phyloP scores from a whole-genome alignment of 2,888 invertebrate genomes.

The Antheraea assamensis region DNA sequence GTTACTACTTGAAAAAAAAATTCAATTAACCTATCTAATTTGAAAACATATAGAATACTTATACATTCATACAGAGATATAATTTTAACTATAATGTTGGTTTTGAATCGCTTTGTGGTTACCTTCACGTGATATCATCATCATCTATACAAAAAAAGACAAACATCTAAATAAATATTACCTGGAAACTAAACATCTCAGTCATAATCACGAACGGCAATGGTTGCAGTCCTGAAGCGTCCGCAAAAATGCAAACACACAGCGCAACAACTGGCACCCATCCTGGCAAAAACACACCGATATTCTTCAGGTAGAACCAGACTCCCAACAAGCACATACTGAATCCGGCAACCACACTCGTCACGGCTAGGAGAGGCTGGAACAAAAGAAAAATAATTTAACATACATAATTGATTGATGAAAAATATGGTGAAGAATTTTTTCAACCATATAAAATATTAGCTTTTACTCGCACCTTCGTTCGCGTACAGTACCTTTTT shows the following conservation, averaged over 20 bases:
- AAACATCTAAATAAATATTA: constrained; percentile 30
- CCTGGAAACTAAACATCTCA: constrained; percentile 77
- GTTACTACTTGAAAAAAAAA: too few relatives aligned
- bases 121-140: too few relatives aligned
- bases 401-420: too few relatives aligned
- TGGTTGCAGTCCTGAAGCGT: constrained; percentile 71
- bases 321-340: constrained; percentile 71
- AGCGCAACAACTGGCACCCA: constrained; percentile 72
- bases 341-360: constrained; percentile 67
- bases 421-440: too few relatives aligned
- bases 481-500: too few relatives aligned
- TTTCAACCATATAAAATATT: too few relatives aligned
- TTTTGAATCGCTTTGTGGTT: too few relatives aligned
- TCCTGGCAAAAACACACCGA: constrained; percentile 55
- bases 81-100: too few relatives aligned
- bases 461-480: too few relatives aligned
- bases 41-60: too few relatives aligned
- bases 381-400: constrained; percentile 23
- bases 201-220: constrained; percentile 76
- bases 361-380: constrained; percentile 72
- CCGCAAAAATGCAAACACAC: constrained; percentile 67
- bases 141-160: neutral
- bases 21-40: too few relatives aligned
- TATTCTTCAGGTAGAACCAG: constrained; percentile 70
- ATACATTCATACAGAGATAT: too few relatives aligned